Evolutionary conservation across 2,113 vertebrate species (phyloP).

Genomic region (Mohoua ochrocephala): DNA sequence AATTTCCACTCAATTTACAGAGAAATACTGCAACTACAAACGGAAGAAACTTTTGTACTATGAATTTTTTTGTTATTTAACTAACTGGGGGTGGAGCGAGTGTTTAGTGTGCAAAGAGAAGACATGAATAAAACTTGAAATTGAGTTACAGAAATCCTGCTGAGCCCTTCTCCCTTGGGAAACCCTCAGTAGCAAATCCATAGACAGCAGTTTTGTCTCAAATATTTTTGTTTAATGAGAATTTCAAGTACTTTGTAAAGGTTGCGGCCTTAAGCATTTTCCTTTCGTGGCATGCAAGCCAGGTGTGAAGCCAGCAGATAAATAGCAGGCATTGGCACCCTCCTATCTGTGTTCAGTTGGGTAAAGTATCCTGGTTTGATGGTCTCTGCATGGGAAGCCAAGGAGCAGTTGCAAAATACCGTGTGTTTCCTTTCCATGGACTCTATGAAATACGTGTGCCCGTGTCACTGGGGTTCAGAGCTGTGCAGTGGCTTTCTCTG

Average conservation of each 20-base stretch:
- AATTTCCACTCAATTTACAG: neutral
- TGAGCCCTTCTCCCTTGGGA: neutral
- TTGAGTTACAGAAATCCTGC: neutral
- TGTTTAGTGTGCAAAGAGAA: neutral
- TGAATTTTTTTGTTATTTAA: neutral
- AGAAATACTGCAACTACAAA: neutral
- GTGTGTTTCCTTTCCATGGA: fast-evolving
- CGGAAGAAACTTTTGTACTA: neutral
- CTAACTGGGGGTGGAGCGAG: neutral
- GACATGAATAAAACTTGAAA: neutral
- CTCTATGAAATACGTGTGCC: fast-evolving
- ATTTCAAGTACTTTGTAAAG: neutral
- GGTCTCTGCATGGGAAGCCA: neutral
- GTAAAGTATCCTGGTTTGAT: neutral
- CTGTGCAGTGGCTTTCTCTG: neutral
- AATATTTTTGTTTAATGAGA: neutral
- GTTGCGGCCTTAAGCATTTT: neutral
- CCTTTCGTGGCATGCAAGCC: neutral
- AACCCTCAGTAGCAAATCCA: neutral
- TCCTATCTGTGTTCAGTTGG: fast-evolving
- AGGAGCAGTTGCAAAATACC: neutral
- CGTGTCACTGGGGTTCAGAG: neutral
- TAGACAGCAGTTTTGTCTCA: neutral
- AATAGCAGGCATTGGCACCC: neutral
- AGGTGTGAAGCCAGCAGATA: neutral